Evolutionary conservation across 2,113 vertebrate species (phyloP).

Genomic region (Quiscalus mexicanus): DNA sequence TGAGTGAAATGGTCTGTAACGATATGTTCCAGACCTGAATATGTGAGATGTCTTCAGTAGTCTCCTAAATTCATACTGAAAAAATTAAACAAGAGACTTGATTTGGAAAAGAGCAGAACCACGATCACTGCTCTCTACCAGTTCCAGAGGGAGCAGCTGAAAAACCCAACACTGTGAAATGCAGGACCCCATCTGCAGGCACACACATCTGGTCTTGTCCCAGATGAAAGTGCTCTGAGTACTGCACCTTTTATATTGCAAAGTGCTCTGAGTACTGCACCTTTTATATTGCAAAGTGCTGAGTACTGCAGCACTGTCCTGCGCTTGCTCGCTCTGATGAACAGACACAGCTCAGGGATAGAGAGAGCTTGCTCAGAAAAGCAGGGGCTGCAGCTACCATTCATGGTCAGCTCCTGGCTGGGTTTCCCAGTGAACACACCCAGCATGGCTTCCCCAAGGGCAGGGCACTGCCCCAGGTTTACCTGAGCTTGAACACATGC

Average conservation of each 20-base stretch:
- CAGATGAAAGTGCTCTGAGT: neutral
- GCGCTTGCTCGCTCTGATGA: neutral
- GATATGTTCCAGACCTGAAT: neutral
- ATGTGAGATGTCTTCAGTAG: neutral
- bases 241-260: neutral
- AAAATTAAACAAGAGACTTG: neutral
- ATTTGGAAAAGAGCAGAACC: neutral
- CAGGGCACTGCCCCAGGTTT: neutral
- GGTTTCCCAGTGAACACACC: neutral
- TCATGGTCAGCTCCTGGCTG: neutral
- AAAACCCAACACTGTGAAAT: neutral
- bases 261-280: neutral
- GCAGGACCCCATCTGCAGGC: neutral
- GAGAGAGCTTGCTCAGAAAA: neutral
- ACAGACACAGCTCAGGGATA: accelerated
- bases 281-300: too few relatives aligned
- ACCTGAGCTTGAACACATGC: conserved; percentile 97
- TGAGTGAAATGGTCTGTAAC: neutral
- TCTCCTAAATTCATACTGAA: neutral
- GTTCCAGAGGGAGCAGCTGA: neutral
- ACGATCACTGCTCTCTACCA: accelerated
- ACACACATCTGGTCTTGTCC: neutral
- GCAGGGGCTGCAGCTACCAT: neutral
- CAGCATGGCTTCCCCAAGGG: neutral
- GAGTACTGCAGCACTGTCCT: neutral